Conservation (phyloP, 2,113 vertebrate species). For the Pardalotus punctatus region DNA sequence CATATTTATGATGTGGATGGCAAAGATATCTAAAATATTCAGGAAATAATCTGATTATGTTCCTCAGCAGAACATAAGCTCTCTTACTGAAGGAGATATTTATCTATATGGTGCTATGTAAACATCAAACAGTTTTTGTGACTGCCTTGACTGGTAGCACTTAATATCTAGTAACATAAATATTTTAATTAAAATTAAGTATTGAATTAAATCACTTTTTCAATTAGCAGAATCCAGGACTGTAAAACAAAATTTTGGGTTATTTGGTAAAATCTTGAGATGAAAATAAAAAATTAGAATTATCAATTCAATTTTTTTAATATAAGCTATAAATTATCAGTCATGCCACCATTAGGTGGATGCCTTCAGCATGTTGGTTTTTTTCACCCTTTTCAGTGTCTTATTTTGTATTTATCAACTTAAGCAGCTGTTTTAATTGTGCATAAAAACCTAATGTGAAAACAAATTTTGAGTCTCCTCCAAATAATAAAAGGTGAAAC, state of each 20-base stretch:
- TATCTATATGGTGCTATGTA: neutral
- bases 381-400: constrained; percentile 1
- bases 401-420: constrained; percentile 18
- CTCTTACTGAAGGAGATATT: neutral
- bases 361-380: neutral
- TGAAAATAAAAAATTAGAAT: neutral
- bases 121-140: neutral
- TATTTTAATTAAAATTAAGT: neutral
- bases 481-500: neutral
- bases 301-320: neutral
- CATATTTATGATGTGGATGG: neutral
- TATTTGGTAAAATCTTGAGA: neutral
- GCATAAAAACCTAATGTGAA: neutral
- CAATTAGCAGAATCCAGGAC: neutral
- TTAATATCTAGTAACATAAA: neutral
- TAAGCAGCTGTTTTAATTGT: neutral
- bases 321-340: neutral
- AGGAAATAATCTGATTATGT: neutral
- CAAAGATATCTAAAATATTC: neutral
- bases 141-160: neutral
- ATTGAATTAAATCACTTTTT: neutral
- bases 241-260: neutral
- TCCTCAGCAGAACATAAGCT: neutral
- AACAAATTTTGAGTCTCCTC: neutral
- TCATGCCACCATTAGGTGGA: neutral